Evolutionary conservation across 1,140 invertebrate species (phyloP), one percentile per base, ranked within the genome.

Genomic region (Drosophila insularis): DNA sequence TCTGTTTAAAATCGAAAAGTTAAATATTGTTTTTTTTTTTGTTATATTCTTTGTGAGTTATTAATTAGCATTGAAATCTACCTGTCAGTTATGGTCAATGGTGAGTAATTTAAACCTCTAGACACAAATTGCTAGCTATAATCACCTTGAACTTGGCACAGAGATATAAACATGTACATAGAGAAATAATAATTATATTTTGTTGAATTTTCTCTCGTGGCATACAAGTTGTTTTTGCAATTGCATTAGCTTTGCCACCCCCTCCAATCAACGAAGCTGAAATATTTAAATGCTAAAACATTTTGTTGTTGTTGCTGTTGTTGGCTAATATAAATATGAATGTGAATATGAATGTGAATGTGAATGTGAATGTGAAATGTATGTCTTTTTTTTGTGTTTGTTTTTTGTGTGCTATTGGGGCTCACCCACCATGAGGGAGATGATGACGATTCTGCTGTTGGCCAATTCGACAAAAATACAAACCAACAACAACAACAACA

Each of bases 261-360:
- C 32, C 59, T 40, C 17, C 2, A 74, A 61, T 68, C 71, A 76
- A 13, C 81, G 74, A 74, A 78, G 81, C 81, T 66, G 71, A 71
- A 86, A 72, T 69, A 65, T 81, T 74, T 68, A 78, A 74, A 80
- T 74, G 43, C 59, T 67, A 68, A 68, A 60, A 65, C 19, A 66
- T 63, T 53, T 63, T 21, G 39, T 39, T 64, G 69, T 62, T 69
- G 46, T 21, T 32, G 43, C 56, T 58, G 35, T 23, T 73, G 23
- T 73, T 72, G n/a, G 40, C 59, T 76, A 75, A 75, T 5, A 46
- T 56, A 69, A 81, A 75, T 85, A 71, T 71, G 76, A 68, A 81
- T 80, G 37, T 58, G 43, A 74, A 63, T 67, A 54, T 77, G 56
- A 50, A n/a, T n/a, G n/a, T n/a, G n/a, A n/a, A n/a, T n/a, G n/a